These are phyloP conservation scores for Jacana jacana DNA, from an alignment of 2,113 vertebrate species.

Conservation along the genomic window DNA sequence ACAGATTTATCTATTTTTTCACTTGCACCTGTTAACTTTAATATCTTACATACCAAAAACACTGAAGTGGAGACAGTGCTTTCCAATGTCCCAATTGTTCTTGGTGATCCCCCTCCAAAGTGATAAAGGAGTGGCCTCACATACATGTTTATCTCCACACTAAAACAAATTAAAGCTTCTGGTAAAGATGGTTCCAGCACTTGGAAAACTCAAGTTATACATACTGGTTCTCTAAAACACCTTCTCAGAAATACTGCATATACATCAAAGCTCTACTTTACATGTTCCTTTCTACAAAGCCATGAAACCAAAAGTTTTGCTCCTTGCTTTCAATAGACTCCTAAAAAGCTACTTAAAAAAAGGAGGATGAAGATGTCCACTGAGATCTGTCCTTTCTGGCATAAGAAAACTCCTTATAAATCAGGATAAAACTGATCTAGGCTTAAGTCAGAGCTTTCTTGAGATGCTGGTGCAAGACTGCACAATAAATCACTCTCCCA, in stretches of 20 bases:
- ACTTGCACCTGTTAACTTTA: not conserved
- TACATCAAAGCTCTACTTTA: not conserved
- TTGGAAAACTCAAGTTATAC: not conserved
- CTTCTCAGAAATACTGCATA: not conserved
- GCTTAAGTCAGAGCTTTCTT: not conserved
- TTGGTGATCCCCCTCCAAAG: not conserved
- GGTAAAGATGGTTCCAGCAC: not conserved
- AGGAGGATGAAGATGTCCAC: rapidly evolving
- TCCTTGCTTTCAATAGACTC: not conserved
- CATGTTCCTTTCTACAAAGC: not conserved
- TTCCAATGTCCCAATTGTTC: not conserved
- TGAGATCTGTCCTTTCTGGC: not conserved
- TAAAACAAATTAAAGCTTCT: not conserved
- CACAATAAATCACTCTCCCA: not conserved
- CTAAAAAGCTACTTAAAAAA: not conserved
- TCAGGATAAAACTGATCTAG: not conserved
- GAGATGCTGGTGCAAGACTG: not conserved
- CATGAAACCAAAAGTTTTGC: rapidly evolving
- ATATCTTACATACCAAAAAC: rapidly evolving
- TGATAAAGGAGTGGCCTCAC: not conserved
- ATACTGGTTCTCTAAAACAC: not conserved
- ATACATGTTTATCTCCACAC: not conserved
- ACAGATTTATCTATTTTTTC: not conserved
- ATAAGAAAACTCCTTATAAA: not conserved
- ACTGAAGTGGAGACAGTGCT: not conserved